Conservation (phyloP, 2,113 vertebrate genomes). For the Campylomormyrus tamandua region DNA sequence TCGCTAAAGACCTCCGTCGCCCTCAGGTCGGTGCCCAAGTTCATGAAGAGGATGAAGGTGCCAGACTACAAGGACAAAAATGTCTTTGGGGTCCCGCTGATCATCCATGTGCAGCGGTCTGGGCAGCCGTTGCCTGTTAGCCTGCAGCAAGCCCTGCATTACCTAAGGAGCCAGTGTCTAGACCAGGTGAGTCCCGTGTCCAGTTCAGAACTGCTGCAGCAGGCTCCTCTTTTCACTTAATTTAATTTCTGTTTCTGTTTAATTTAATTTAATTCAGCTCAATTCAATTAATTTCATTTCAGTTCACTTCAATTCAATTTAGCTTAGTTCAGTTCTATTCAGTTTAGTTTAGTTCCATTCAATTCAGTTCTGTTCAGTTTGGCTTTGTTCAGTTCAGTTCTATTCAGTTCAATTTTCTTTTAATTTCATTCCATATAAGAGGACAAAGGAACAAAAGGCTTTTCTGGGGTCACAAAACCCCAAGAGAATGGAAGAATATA, state of each 20-base stretch:
- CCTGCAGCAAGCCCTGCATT: slow-evolving; percentile 83
- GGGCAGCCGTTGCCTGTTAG: slow-evolving; percentile 82
- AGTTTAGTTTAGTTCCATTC: background rate
- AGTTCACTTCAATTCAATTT: too few relatives aligned
- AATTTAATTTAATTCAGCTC: background rate
- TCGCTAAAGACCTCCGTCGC: background rate
- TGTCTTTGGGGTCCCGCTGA: slow-evolving; percentile 77
- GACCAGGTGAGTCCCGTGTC: slow-evolving; percentile 73
- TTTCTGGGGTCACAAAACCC: background rate
- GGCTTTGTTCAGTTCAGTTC: too few relatives aligned
- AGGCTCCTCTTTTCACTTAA: background rate
- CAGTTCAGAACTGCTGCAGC: background rate
- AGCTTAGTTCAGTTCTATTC: background rate
- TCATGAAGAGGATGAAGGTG: slow-evolving; percentile 78
- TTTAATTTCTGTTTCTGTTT: background rate
- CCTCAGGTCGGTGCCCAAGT: slow-evolving; percentile 74
- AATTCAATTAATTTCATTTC: too few relatives aligned
- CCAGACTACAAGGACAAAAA: slow-evolving; percentile 74
- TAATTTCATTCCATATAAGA: background rate
- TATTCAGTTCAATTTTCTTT: background rate
- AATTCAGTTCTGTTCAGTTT: too few relatives aligned
- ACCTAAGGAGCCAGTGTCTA: slow-evolving; percentile 78
- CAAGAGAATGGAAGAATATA: background rate
- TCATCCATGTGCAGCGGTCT: slow-evolving; percentile 83
- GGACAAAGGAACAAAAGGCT: background rate